phyloP scores from a whole-genome alignment of 2,888 invertebrate species.

The Heliconius hortense region DNA sequence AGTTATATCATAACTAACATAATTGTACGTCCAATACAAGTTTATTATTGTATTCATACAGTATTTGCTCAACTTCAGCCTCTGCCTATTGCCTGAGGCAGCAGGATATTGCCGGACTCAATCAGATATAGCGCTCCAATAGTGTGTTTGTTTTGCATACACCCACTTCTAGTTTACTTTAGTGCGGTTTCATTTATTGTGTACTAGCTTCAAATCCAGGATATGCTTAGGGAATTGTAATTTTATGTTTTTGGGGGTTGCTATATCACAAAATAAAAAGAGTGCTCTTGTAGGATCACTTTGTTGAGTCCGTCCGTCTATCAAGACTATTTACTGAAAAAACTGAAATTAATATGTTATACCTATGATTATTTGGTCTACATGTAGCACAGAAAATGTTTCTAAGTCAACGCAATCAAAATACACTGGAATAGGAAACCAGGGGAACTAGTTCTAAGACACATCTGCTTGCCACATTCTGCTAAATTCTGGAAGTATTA shows the following conservation, averaged over 20 bases:
- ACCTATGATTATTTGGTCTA: too few relatives aligned
- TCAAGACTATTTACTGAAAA: too few relatives aligned
- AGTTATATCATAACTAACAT: conserved; percentile 2
- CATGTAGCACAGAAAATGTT: too few relatives aligned
- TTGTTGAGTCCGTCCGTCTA: neutral
- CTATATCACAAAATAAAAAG: neutral
- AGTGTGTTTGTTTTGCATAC: conserved; percentile 22
- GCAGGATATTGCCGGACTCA: conserved; percentile 21
- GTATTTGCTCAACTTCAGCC: neutral
- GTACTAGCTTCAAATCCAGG: neutral
- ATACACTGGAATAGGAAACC: too few relatives aligned
- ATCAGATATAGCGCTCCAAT: conserved; percentile 18
- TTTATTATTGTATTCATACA: conserved; percentile 11
- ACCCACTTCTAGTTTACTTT: conserved; percentile 24
- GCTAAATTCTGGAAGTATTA: too few relatives aligned
- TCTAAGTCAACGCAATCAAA: too few relatives aligned
- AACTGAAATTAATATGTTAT: too few relatives aligned
- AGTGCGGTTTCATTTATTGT: conserved; percentile 19
- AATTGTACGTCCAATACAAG: neutral
- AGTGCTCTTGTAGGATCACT: too few relatives aligned
- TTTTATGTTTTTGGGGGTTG: neutral
- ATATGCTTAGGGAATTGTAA: neutral
- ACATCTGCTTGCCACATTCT: too few relatives aligned
- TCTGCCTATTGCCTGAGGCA: conserved; percentile 5
- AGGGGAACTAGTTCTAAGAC: too few relatives aligned